Percentiles rank a stretch among this genome's conserved stretches.
Conservation (phyloP, 2,888 invertebrate genomes). For the Meiosimyza platycephala region DNA sequence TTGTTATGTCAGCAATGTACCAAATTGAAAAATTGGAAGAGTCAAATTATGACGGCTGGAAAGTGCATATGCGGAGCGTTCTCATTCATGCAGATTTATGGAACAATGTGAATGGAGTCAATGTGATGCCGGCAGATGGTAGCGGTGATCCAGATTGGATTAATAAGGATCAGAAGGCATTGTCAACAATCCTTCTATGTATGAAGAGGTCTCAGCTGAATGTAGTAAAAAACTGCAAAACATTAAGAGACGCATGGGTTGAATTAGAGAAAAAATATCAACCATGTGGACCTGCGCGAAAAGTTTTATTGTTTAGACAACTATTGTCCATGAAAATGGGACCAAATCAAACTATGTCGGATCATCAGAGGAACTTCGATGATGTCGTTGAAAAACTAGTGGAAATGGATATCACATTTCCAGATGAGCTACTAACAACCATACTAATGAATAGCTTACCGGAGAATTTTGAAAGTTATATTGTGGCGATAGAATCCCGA, state of each 20-base stretch:
- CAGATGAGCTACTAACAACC: not conserved
- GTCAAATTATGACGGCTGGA: conserved; percentile 4
- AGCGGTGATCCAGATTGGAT: not conserved
- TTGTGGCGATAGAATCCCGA: conserved; percentile 40
- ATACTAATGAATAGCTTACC: conserved; percentile 9
- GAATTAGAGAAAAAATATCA: conserved; percentile 36
- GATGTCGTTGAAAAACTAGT: conserved; percentile 29
- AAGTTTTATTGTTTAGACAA: conserved; percentile 37
- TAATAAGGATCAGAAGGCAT: conserved; percentile 39
- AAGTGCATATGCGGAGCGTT: not conserved
- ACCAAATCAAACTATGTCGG: conserved; percentile 27
- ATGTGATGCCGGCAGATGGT: conserved; percentile 8
- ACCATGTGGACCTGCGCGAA: conserved; percentile 38
- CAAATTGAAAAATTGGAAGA: conserved; percentile 9
- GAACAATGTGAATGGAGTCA: conserved; percentile 5
- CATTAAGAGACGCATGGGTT: conserved; percentile 36
- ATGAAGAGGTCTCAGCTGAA: conserved; percentile 40
- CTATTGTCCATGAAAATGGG: conserved; percentile 33
- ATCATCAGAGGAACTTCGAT: conserved; percentile 38
- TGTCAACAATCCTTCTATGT: conserved; percentile 37
- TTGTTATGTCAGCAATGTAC: conserved; percentile 1
- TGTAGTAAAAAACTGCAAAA: conserved; percentile 35
- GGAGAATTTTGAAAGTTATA: conserved; percentile 30
- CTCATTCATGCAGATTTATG: not conserved
- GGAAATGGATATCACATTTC: conserved; percentile 11